A percentile compares a stretch with the other conserved stretches of the same genome.
Conservation (phyloP, 2,113 vertebrate species). For the Pseudorectes ferrugineus region DNA sequence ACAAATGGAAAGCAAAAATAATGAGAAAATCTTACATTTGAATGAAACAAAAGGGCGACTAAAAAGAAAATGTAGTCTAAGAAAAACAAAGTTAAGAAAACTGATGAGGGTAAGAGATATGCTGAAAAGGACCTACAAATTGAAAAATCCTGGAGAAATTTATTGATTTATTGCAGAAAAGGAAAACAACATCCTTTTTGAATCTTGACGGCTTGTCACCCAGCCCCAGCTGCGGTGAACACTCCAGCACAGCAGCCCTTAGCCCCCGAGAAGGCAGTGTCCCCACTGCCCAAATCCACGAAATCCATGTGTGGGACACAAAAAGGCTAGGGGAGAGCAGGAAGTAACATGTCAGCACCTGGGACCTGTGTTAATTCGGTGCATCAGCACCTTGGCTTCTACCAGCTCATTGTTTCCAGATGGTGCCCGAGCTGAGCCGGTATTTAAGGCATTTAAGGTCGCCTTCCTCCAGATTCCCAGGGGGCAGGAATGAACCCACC, state of each 20-base stretch:
- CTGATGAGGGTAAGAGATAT: not conserved
- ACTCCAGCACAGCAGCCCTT: accelerated
- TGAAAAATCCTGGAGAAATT: not conserved
- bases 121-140: not conserved
- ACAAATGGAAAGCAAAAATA: too few relatives aligned
- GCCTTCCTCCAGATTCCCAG: not conserved
- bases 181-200: not conserved
- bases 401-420: conserved; percentile 59
- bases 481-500: not conserved
- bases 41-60: too few relatives aligned
- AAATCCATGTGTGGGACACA: not conserved
- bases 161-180: not conserved
- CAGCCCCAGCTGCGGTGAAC: not conserved
- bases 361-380: conserved; percentile 12
- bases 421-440: not conserved
- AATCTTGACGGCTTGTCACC: not conserved
- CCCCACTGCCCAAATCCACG: accelerated
- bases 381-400: conserved; percentile 40
- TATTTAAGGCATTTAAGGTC: conserved; percentile 19
- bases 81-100: not conserved
- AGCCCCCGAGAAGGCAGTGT: not conserved
- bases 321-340: not conserved
- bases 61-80: not conserved
- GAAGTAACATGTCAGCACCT: conserved; percentile 61
- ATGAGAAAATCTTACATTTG: too few relatives aligned